Base-by-base conservation (phyloP, 2,888 invertebrate species). In the Glaucopsyche alexis region DNA sequence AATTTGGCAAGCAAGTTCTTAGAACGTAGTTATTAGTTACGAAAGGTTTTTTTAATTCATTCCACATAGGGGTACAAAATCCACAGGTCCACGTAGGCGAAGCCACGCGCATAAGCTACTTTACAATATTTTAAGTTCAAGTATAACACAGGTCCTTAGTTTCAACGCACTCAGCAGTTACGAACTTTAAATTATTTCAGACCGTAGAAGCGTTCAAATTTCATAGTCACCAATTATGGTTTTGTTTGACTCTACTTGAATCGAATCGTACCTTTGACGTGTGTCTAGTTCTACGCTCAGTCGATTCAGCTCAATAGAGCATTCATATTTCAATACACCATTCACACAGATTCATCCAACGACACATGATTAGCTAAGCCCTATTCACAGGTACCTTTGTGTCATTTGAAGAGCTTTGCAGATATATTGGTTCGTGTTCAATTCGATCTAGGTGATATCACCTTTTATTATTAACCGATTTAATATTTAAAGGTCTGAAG, bases 301-400 rank as follows among this genome's bases (percentile, higher is more conserved):
- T 60, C 60, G 60, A 60, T 60, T 55, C 55, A 42, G 13, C 47
- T 47, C 11, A 60, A 60, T 13, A 38, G 60, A 19, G 60, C 60
- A 29, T 60, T 60, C 60, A 60, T 60, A 60, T 60, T 60, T 60
- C 60, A 60, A 55, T 55, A 19, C 16, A 55, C 55, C 55, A 55
- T 55, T 55, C 19, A 55, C 60, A 60, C 11, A 29, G 29, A 29
- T 29, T 29, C 29, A 11, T 47, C 13, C 47, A 47, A 47, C 47
- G 60, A 29, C 60, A 29, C 38, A 60, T 38, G 60, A 29, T 38
- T 14, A 60, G 38, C 47, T 1, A 9, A 19, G 55, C 55, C 19
- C 19, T 11, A 29, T 55, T 55, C 55, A 19, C 5, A 55, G 19
- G 9, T 55, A 55, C 55, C 6, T 55, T 42, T 42, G n/a, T 16